phyloP scores from a whole-genome alignment of 2,797 vertebrate species.

The Pristis pectinata region DNA sequence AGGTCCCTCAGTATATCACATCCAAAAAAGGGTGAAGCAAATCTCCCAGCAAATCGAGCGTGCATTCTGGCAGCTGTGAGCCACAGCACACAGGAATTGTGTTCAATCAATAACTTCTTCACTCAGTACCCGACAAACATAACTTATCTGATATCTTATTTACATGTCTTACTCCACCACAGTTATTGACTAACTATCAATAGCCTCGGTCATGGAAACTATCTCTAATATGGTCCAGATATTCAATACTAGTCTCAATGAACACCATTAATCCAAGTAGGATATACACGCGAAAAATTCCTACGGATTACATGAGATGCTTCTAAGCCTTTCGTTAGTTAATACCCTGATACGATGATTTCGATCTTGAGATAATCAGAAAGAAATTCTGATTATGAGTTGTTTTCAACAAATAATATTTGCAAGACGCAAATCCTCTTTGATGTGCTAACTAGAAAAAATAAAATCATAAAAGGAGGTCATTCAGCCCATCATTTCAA shows the following conservation, averaged over 20 bases:
- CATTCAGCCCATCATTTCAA: not conserved
- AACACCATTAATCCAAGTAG: not conserved
- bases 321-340: not conserved
- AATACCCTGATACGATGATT: not conserved
- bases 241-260: not conserved
- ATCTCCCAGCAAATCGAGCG: not conserved
- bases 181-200: not conserved
- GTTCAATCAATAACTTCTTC: not conserved
- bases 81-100: not conserved
- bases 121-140: not conserved
- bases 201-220: not conserved
- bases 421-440: not conserved
- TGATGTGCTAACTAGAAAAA: not conserved
- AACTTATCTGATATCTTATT: not conserved
- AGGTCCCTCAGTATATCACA: not conserved
- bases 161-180: not conserved
- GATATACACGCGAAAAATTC: not conserved
- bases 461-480: not conserved
- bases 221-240: not conserved
- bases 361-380: not conserved
- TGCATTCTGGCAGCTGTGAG: not conserved
- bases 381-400: not conserved
- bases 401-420: not conserved
- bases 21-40: not conserved
- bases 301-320: no score